Conservation (phyloP, 2,113 vertebrate genomes). For the Boleophthalmus pectinirostris region DNA sequence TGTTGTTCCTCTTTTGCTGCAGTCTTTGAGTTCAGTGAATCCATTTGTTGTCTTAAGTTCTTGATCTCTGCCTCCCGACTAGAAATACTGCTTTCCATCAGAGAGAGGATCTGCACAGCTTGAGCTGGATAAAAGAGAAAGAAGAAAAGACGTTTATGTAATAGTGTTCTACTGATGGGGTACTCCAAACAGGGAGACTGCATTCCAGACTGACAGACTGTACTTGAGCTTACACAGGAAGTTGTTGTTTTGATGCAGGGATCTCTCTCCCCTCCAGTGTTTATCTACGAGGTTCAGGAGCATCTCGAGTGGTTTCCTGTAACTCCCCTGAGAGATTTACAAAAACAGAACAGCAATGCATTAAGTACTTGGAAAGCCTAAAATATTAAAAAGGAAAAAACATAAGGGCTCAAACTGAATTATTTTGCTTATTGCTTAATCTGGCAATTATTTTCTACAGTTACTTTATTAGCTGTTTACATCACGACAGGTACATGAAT, state of each 20-base stretch:
- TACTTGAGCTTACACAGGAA: constrained; percentile 79
- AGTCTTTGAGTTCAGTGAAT: constrained; percentile 45
- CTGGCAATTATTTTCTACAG: no score
- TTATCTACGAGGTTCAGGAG: constrained; percentile 81
- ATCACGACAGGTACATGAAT: no score
- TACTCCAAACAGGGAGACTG: constrained; percentile 26
- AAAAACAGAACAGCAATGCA: background rate
- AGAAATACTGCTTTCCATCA: constrained; percentile 66
- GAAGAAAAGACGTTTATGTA: constrained; percentile 22
- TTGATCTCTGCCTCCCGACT: constrained; percentile 59
- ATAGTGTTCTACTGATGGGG: constrained; percentile 3
- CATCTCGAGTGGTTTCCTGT: constrained; percentile 72
- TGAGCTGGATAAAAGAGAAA: constrained; percentile 71
- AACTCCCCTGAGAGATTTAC: constrained; percentile 30
- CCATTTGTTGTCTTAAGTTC: constrained; percentile 64
- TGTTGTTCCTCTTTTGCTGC: constrained; percentile 58
- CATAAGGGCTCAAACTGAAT: background rate
- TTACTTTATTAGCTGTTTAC: no score
- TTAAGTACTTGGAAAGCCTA: background rate
- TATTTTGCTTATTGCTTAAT: no score
- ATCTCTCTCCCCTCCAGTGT: constrained; percentile 75
- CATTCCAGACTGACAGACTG: constrained; percentile 17
- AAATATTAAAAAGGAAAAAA: background rate
- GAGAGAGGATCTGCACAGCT: constrained; percentile 77
- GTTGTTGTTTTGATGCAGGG: constrained; percentile 74